These are phyloP conservation scores for Cryptus armator DNA, from an alignment of 2,888 invertebrate species.

Conservation along the genomic window DNA sequence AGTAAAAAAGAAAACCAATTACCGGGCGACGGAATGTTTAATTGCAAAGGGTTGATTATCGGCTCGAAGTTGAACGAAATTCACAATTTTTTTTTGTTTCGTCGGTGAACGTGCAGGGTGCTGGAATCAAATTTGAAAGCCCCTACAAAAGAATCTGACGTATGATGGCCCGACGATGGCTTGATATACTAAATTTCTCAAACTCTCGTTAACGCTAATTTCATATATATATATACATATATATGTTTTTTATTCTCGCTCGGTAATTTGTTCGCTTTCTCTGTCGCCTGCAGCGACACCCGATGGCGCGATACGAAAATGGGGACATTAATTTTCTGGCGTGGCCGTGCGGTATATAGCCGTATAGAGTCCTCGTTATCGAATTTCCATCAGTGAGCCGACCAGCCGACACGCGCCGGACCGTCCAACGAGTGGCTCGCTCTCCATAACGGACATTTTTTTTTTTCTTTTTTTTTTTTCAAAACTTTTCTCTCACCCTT, in stretches of 20 bases:
- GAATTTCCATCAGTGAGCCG: slow-evolving; percentile 65
- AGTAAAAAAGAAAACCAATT: not conserved
- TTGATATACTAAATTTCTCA: not conserved
- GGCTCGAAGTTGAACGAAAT: not conserved
- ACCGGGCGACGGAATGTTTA: not conserved
- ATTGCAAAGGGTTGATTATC: not conserved
- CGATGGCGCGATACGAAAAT: slow-evolving; percentile 62
- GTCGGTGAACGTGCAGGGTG: not conserved
- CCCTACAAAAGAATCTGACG: slow-evolving; percentile 15
- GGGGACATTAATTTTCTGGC: slow-evolving; percentile 66
- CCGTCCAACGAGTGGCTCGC: slow-evolving; percentile 40
- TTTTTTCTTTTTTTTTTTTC: slow-evolving; percentile 52
- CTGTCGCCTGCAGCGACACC: slow-evolving; percentile 31
- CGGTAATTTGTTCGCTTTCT: slow-evolving; percentile 21
- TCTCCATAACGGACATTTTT: slow-evolving; percentile 47
- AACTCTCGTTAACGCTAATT: slow-evolving; percentile 27
- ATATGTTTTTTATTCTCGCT: not conserved
- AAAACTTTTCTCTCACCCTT: slow-evolving; percentile 52
- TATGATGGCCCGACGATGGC: not conserved
- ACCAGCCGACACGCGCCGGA: slow-evolving; percentile 53
- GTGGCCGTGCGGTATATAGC: slow-evolving; percentile 36
- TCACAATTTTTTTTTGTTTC: not conserved
- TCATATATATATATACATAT: not conserved
- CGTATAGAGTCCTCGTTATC: slow-evolving; percentile 63
- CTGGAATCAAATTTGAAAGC: slow-evolving; percentile 12